Evolutionary conservation across 2,797 vertebrate species (phyloP), one percentile per base, ranked within the genome.

Genomic region (Threskiornis aethiopicus): DNA sequence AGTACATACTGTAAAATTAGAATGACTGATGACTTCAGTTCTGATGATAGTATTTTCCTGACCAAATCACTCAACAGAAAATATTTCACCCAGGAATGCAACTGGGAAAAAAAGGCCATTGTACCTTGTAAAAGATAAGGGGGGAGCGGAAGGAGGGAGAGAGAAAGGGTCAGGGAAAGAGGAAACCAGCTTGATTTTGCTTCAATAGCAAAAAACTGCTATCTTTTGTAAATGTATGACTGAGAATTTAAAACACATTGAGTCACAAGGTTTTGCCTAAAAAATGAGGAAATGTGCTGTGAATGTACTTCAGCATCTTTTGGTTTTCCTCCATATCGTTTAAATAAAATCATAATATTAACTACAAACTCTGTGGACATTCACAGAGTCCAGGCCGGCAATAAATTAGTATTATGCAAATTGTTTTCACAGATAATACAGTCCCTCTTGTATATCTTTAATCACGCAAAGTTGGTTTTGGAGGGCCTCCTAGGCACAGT

Each of bases 371-470:
- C 97, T 98, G 98, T 95, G 95, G 94, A 97, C 95, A 94, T 93
- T 37, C 96, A 98, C 98, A 98, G 98, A 98, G 98, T 98, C 98
- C 98, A 98, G 98, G 98, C 98, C 98, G 14, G 98, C 98, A 99
- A 99, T 99, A 99, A 99, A 99, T 99, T 99, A 99, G 98, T 98
- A 99, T 98, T 98, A 99, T 98, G 98, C 98, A 98, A 99, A 98
- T 98, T 96, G 97, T 97, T 98, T 98, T 99, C 98, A 99, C 98
- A 99, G 98, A 98, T 98, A 98, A 97, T 97, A 98, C 98, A 99
- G 98, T 98, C 98, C 97, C 97, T 98, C 98, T 98, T 98, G 93
- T 92, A 44, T 93, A 96, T 98, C 97, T 97, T 98, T 96, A 84
- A 93, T 89, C 87, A 96, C 44, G 12, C 95, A 59, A 97, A 95